Evolutionary conservation across 1,140 invertebrate genomes (phyloP), one percentile per base, ranked within the genome.

Genomic region (Drosophila lini): DNA sequence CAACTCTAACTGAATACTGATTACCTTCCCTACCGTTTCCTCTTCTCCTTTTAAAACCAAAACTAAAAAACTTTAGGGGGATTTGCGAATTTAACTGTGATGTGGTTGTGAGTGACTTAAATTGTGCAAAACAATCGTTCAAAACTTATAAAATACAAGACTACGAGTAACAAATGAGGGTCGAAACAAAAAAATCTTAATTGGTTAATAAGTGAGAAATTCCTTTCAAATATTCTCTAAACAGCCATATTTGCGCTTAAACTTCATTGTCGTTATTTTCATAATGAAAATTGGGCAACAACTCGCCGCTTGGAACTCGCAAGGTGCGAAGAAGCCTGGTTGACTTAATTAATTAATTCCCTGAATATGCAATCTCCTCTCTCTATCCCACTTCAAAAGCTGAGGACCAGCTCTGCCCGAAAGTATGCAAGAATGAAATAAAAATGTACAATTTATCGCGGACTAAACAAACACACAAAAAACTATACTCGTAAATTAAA

Each of bases 231-330:
- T 91, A 92, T 92, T 92, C 68, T 89, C 74, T 90, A 92, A 92
- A 91, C 91, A 91, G 84, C 91, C 91, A 91, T 90, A 81, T 92
- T 92, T 92, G 91, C 91, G 91, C 91, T 92, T 92, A 90, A 91
- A 92, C 84, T 91, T 92, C 91, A 92, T 92, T 91, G 91, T 92
- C 69, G 81, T 76, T 83, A 91, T 86, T 91, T 91, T 92, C 91
- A 92, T 91, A 76, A 73, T 89, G 80, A 86, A 90, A 89, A 89
- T 78, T 34, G 55, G 82, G 83, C 74, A 80, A 77, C 76, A 79
- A 76, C 52, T 62, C 74, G 73, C 60, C 65, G 76, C 68, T 50
- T 47, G 48, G 28, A 16, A 73, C 55, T 70, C 53, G 69, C 73
- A 57, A 25, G 53, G 48, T 52, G 60, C 60, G 48, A 47, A 45